Percentiles rank a stretch among this genome's conserved stretches.
Evolutionary conservation across 2,113 vertebrate species (phyloP).

Genomic region (Hippocampus mohnikei): DNA sequence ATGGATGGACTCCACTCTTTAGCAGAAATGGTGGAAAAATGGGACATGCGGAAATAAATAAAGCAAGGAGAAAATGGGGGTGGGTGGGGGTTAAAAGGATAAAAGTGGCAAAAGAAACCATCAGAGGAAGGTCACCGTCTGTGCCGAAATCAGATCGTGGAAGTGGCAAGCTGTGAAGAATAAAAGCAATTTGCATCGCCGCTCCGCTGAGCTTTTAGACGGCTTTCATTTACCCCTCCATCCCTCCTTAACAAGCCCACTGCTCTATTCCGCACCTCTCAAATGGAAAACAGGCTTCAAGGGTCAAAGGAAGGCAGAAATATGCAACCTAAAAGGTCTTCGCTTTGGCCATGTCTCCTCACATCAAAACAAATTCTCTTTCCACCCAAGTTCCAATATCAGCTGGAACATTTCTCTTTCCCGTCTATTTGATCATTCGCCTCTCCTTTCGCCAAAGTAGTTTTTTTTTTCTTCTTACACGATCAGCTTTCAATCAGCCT

Average conservation of each 20-base stretch:
- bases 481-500: neutral
- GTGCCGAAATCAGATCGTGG: slow-evolving; percentile 42
- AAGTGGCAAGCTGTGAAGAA: slow-evolving; percentile 48
- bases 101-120: slow-evolving; percentile 7
- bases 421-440: neutral
- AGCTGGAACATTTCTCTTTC: neutral
- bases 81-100: slow-evolving; percentile 6
- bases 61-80: neutral
- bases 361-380: neutral
- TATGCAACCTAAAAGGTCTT: slow-evolving; percentile 19
- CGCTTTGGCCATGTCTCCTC: slow-evolving; percentile 13
- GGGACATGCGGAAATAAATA: slow-evolving; percentile 5
- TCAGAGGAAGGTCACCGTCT: slow-evolving; percentile 43
- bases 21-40: slow-evolving; percentile 14
- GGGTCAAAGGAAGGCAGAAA: slow-evolving; percentile 24
- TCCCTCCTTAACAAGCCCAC: neutral
- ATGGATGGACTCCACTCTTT: neutral
- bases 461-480: neutral
- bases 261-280: slow-evolving; percentile 25
- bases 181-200: slow-evolving; percentile 65
- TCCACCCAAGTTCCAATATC: neutral
- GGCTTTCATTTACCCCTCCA: slow-evolving; percentile 54
- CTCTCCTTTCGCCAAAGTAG: neutral
- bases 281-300: slow-evolving; percentile 46
- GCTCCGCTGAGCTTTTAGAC: slow-evolving; percentile 52